phyloP scores from a whole-genome alignment of 2,888 invertebrate genomes.

The Papilio demoleus region DNA sequence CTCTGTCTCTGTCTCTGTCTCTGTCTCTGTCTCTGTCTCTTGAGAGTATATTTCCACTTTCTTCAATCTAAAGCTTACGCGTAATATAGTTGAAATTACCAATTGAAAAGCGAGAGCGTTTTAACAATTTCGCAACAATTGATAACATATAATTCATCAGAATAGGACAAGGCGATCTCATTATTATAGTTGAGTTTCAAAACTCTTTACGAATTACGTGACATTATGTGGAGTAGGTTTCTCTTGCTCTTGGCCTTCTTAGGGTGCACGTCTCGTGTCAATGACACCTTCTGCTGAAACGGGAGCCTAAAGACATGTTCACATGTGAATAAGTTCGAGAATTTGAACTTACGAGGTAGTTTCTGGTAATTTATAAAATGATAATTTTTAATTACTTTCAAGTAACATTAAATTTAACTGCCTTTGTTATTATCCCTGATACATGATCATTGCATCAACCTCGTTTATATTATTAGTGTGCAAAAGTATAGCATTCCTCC shows the following conservation, averaged over 20 bases:
- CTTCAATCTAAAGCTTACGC: too few species aligned
- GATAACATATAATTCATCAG: constrained; percentile 1
- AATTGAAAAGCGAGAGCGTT: too few species aligned
- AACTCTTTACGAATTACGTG: constrained; percentile 42
- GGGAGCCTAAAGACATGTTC: not conserved
- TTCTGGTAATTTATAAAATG: too few species aligned
- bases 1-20: too few species aligned
- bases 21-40: too few species aligned
- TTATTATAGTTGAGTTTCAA: constrained; percentile 39
- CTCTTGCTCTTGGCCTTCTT: constrained; percentile 42
- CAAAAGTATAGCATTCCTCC: too few species aligned
- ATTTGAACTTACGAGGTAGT: too few species aligned
- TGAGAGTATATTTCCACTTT: too few species aligned
- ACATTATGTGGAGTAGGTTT: constrained; percentile 38
- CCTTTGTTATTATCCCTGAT: constrained; percentile 11
- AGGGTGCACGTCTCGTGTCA: constrained; percentile 32
- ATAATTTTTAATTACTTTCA: constrained; percentile 23
- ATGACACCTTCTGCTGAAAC: constrained; percentile 30
- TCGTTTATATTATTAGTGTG: too few species aligned
- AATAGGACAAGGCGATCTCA: constrained; percentile 43
- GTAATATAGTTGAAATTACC: too few species aligned
- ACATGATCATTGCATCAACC: not conserved
- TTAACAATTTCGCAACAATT: constrained; percentile 2
- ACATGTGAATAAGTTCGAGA: too few species aligned
- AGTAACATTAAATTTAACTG: constrained; percentile 25